Base-by-base conservation (phyloP, 2,797 vertebrate species). In the Cyprinella venusta region DNA sequence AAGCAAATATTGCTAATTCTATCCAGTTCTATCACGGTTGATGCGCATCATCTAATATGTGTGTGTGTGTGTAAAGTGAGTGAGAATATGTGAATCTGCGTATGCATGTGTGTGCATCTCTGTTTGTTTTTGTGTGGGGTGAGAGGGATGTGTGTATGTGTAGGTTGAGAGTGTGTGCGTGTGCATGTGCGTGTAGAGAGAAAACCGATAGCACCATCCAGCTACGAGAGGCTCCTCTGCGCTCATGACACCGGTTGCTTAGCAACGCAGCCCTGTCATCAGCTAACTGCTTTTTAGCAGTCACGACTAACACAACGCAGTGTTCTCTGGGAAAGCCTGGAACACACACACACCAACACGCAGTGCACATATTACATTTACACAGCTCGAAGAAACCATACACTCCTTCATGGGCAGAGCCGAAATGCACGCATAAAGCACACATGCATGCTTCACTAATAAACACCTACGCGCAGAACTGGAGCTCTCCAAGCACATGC, bases 221-320 rank as follows among this genome's bases (percentile, higher is more conserved):
- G 94, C 94, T 95, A 95, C 93, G 93, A 95, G 92, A 94, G 94
- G 92, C 92, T 91, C 92, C 94, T 86, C 84, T 75, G 84, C 69
- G 94, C 91, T 94, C 94, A 92, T 92, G 90, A 95, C 94, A 93
- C 90, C 90, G 56, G 94, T 93, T 95, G 95, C 96, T 92, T 95
- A 96, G 96, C 95, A 97, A 96, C 94, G 91, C 93, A 93, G 94
- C 92, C 94, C 95, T 95, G 94, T 95, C 95, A 95, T 95, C 94
- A 95, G 95, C 96, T 95, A 94, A 95, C 91, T 92, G 93, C 93
- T 95, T 96, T 96, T 95, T 94, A 95, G 93, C 92, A 95, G 96
- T 97, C 96, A 97, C 92, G 94, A 97, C 96, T 95, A 95, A 96
- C 94, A 94, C 93, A 95, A 95, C 91, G 93, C 91, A 92, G 91